A percentile compares a stretch with the other conserved stretches of the same genome.
Conservation (phyloP, 1,140 invertebrate species). For the Drosophila bipectinata region DNA sequence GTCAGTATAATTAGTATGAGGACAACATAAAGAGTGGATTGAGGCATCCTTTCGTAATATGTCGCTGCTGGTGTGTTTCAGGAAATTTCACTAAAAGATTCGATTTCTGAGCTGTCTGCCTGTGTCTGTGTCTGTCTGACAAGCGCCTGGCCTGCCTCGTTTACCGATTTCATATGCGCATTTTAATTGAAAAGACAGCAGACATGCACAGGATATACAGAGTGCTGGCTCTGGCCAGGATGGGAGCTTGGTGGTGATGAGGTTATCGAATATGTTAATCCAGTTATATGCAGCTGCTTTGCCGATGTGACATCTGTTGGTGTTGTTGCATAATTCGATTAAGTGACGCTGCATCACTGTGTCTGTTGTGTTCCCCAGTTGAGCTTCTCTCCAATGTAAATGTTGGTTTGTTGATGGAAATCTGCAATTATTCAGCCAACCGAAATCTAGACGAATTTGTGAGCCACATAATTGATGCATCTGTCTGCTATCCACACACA, state of each 20-base stretch:
- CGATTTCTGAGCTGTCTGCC: conserved; percentile 52
- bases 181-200: conserved; percentile 65
- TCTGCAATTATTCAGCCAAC: conserved; percentile 55
- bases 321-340: conserved; percentile 78
- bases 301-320: conserved; percentile 43
- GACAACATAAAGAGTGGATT: conserved; percentile 6
- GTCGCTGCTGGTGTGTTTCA: conserved; percentile 18
- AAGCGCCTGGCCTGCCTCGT: conserved; percentile 46
- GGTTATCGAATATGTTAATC: conserved; percentile 74
- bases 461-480: conserved; percentile 73
- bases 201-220: no score
- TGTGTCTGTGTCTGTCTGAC: conserved; percentile 9
- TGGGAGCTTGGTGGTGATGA: conserved; percentile 25
- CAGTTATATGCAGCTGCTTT: conserved; percentile 55
- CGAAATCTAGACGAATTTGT: conserved; percentile 70
- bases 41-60: conserved; percentile 38
- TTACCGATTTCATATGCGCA: conserved; percentile 59
- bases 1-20: conserved; percentile 24
- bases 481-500: conserved; percentile 9
- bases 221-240: conserved; percentile 1
- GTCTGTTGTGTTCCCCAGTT: not conserved
- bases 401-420: conserved; percentile 49
- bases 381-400: conserved; percentile 42
- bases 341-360: conserved; percentile 37
- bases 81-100: conserved; percentile 63